A percentile compares a stretch with the other conserved stretches of the same genome.
Conservation (phyloP, 2,888 invertebrate genomes). For the Lordiphosa andalusiaca region DNA sequence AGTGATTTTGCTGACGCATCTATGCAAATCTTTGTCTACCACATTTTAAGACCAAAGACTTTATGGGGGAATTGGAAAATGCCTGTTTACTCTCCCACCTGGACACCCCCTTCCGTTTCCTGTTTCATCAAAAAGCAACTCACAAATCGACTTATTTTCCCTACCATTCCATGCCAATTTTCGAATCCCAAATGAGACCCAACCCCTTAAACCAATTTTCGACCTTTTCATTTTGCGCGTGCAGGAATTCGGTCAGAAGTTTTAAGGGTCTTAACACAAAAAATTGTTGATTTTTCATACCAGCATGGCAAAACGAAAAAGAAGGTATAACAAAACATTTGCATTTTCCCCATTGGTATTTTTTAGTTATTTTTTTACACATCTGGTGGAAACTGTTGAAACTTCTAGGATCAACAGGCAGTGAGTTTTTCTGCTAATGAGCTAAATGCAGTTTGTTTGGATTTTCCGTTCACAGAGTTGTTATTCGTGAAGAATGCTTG, state of each 20-base stretch:
- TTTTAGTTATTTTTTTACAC: constrained; percentile 6
- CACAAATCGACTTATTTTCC: constrained; percentile 35
- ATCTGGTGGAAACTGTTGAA: constrained; percentile 30
- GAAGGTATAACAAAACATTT: constrained; percentile 27
- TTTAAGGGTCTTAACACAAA: constrained; percentile 44
- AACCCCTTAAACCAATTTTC: constrained; percentile 10
- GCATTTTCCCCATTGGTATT: not conserved
- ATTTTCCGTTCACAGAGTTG: not conserved
- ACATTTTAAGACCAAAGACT: constrained; percentile 47
- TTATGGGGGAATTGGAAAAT: constrained; percentile 49
- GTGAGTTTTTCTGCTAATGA: constrained; percentile 24
- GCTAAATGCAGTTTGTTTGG: constrained; percentile 3
- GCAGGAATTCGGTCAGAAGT: constrained; percentile 43
- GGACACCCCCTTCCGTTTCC: constrained; percentile 14
- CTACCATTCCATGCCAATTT: constrained; percentile 34
- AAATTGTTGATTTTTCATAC: constrained; percentile 45
- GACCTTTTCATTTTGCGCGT: constrained; percentile 42
- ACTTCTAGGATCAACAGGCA: constrained; percentile 2
- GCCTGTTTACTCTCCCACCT: constrained; percentile 48
- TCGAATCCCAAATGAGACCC: constrained; percentile 27
- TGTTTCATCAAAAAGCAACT: constrained; percentile 28
- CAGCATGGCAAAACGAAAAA: too few species aligned
- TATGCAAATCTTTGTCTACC: constrained; percentile 34
- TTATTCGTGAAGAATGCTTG: not conserved
- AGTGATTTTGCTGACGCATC: constrained; percentile 33